Percentiles rank a stretch among this genome's conserved stretches.
Conservation (phyloP, 2,888 invertebrate species). For the Thymelicus sylvestris region DNA sequence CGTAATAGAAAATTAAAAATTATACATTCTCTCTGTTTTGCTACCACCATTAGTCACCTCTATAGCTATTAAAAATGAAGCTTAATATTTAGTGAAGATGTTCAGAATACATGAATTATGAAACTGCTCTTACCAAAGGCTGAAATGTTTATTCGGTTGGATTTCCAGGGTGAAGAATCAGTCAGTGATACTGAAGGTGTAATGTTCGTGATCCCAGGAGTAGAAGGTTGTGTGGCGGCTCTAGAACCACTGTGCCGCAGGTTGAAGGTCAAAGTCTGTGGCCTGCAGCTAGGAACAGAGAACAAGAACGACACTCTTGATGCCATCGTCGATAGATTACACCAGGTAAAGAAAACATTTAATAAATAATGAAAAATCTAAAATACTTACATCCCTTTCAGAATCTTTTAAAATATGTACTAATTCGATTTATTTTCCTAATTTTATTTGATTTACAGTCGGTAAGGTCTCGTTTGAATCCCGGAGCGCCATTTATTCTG, state of each 20-base stretch:
- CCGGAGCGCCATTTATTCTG: conserved; percentile 88
- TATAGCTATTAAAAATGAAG: too few species aligned
- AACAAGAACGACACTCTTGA: conserved; percentile 68
- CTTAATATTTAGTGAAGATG: too few species aligned
- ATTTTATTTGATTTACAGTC: conserved; percentile 74
- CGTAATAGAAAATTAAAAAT: too few species aligned
- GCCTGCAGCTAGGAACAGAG: conserved; percentile 81
- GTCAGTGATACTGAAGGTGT: conserved; percentile 74
- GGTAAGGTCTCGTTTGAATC: conserved; percentile 83
- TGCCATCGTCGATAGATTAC: conserved; percentile 78
- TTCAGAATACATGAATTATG: too few species aligned
- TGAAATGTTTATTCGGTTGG: not conserved
- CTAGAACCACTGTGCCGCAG: conserved; percentile 80
- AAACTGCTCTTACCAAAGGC: too few species aligned
- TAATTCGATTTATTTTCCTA: not conserved
- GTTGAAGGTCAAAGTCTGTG: conserved; percentile 79
- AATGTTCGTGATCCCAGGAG: conserved; percentile 87
- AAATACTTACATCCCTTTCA: too few species aligned
- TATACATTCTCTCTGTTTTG: too few species aligned
- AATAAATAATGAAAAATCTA: too few species aligned
- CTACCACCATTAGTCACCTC: too few species aligned
- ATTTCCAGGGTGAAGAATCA: conserved; percentile 68
- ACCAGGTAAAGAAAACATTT: conserved; percentile 70
- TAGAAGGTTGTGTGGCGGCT: conserved; percentile 86
- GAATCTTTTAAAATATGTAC: too few species aligned